phyloP scores from a whole-genome alignment of 2,113 vertebrate genomes.

The Upupa epops region DNA sequence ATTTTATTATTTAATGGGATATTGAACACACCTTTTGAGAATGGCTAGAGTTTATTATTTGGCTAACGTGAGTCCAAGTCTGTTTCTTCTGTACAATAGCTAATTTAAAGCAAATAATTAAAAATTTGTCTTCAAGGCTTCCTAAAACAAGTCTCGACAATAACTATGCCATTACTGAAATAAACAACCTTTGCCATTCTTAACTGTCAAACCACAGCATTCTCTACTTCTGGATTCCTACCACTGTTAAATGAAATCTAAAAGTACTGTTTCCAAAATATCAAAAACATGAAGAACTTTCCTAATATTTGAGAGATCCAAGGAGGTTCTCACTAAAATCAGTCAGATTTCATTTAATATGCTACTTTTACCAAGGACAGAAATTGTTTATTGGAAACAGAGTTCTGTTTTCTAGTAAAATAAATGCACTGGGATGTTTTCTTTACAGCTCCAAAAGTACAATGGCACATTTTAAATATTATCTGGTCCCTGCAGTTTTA shows the following conservation, averaged over 20 bases:
- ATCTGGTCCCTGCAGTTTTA: neutral
- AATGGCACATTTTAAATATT: neutral
- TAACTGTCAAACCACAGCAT: neutral
- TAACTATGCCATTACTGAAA: neutral
- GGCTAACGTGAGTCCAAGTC: neutral
- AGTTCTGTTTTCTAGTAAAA: neutral
- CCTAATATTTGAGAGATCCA: neutral
- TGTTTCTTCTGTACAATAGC: neutral
- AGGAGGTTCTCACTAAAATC: neutral
- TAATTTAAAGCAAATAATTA: neutral
- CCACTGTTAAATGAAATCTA: neutral
- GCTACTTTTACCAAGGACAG: neutral
- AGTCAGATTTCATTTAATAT: neutral
- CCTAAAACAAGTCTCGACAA: neutral
- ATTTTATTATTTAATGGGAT: neutral
- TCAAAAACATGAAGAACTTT: neutral
- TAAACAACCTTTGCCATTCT: neutral
- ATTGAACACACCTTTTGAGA: neutral
- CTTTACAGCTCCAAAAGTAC: neutral
- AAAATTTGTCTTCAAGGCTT: neutral
- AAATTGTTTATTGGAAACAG: neutral
- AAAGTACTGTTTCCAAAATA: neutral
- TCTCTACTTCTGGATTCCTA: neutral
- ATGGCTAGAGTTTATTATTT: neutral
- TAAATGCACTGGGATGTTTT: neutral